These are phyloP conservation scores for Andrena hattorfiana DNA, from an alignment of 2,888 invertebrate species.

Conservation along the genomic window DNA sequence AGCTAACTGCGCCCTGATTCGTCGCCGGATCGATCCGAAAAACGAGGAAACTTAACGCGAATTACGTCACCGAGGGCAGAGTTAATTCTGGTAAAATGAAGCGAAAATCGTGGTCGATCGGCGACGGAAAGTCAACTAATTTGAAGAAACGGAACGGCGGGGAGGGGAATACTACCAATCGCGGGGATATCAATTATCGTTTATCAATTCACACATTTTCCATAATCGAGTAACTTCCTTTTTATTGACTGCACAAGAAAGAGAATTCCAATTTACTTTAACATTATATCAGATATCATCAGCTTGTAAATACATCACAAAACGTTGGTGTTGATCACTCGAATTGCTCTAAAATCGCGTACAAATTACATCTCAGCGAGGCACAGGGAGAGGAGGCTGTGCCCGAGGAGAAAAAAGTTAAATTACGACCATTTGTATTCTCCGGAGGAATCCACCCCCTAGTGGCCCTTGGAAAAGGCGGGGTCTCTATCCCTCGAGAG, in stretches of 20 bases:
- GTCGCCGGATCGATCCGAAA: constrained; percentile 79
- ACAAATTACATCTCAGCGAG: constrained; percentile 22
- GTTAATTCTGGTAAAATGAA: constrained; percentile 54
- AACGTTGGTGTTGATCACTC: not conserved
- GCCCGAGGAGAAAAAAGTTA: constrained; percentile 21
- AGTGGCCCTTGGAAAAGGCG: constrained; percentile 36
- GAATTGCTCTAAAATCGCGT: not conserved
- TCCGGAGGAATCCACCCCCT: constrained; percentile 57
- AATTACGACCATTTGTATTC: constrained; percentile 63
- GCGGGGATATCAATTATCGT: not conserved
- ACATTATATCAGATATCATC: too few species aligned
- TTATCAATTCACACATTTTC: not conserved
- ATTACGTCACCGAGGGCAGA: constrained; percentile 66
- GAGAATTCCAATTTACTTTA: too few species aligned
- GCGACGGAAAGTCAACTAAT: constrained; percentile 25
- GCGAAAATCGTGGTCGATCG: constrained; percentile 1
- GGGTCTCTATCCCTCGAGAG: constrained; percentile 56
- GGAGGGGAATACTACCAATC: not conserved
- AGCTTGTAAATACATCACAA: too few species aligned
- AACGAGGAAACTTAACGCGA: constrained; percentile 76
- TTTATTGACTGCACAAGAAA: not conserved
- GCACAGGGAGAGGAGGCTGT: not conserved
- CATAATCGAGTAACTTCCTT: not conserved
- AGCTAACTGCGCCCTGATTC: constrained; percentile 83
- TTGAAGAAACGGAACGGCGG: not conserved